These are phyloP conservation scores for Enteromius unitaeniatus DNA, from an alignment of 2,797 vertebrate genomes.

Conservation along the genomic window DNA sequence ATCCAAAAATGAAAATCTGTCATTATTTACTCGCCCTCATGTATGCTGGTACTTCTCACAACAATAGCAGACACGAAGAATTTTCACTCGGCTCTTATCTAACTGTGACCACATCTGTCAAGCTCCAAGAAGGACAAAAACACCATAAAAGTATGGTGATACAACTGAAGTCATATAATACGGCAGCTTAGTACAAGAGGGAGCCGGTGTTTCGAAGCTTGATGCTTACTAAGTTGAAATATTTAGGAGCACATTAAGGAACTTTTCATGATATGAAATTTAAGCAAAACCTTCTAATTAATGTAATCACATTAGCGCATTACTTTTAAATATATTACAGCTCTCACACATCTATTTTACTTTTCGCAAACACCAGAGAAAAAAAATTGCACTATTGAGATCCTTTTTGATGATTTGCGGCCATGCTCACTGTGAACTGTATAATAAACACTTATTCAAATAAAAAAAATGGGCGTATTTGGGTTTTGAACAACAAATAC, in stretches of 20 bases:
- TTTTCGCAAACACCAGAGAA: too few relatives aligned
- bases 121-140: neutral
- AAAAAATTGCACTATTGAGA: neutral
- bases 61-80: neutral
- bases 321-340: neutral
- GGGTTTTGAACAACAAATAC: neutral
- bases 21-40: neutral
- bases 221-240: neutral
- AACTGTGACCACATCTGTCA: neutral
- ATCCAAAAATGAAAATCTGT: neutral
- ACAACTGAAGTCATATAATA: neutral
- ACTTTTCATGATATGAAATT: too few relatives aligned
- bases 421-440: neutral
- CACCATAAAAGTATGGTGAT: neutral
- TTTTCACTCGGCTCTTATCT: too few relatives aligned
- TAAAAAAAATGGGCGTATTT: neutral
- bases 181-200: neutral
- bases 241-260: neutral
- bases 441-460: neutral
- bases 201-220: too few relatives aligned
- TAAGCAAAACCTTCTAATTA: neutral
- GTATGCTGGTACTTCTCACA: neutral
- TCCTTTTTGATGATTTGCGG: neutral
- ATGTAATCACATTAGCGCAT: neutral
- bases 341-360: neutral